Percentiles rank a stretch among this genome's conserved stretches.
phyloP scores from a whole-genome alignment of 2,888 invertebrate genomes.

The Elysia crispata region DNA sequence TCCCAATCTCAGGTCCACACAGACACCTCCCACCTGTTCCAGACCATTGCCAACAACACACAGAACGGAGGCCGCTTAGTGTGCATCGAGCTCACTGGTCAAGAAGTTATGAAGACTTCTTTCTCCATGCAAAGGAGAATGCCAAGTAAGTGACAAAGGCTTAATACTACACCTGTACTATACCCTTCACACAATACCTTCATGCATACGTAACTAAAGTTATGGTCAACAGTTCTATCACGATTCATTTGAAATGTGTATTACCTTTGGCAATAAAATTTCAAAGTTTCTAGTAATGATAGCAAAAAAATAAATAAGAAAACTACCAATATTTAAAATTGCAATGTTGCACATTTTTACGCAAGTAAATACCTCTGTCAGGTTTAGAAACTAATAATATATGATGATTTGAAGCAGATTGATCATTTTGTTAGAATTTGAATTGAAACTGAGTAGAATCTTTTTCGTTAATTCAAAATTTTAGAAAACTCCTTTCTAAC shows the following conservation, averaged over 20 bases:
- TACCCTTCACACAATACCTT: too few relatives aligned
- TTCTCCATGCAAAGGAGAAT: neutral
- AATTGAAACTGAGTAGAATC: too few relatives aligned
- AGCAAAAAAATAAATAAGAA: neutral
- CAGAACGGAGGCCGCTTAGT: conserved; percentile 61
- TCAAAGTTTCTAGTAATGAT: neutral
- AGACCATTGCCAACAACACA: conserved; percentile 60
- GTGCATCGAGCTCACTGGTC: conserved; percentile 65
- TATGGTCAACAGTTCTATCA: too few relatives aligned
- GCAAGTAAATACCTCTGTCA: too few relatives aligned
- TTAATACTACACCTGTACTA: too few relatives aligned
- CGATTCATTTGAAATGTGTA: neutral
- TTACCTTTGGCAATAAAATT: neutral
- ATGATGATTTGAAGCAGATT: too few relatives aligned
- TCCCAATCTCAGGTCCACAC: conserved; percentile 29
- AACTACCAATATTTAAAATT: too few relatives aligned
- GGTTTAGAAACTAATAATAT: too few relatives aligned
- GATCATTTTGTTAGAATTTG: too few relatives aligned
- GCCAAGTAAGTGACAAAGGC: conserved; percentile 9
- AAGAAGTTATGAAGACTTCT: conserved; percentile 1
- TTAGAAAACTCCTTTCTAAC: neutral
- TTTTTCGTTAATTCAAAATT: too few relatives aligned
- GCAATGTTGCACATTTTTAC: too few relatives aligned
- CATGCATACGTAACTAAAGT: too few relatives aligned
- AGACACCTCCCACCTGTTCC: conserved; percentile 58